These are phyloP conservation scores for Prionace glauca DNA, from an alignment of 2,797 vertebrate species.

Conservation along the genomic window DNA sequence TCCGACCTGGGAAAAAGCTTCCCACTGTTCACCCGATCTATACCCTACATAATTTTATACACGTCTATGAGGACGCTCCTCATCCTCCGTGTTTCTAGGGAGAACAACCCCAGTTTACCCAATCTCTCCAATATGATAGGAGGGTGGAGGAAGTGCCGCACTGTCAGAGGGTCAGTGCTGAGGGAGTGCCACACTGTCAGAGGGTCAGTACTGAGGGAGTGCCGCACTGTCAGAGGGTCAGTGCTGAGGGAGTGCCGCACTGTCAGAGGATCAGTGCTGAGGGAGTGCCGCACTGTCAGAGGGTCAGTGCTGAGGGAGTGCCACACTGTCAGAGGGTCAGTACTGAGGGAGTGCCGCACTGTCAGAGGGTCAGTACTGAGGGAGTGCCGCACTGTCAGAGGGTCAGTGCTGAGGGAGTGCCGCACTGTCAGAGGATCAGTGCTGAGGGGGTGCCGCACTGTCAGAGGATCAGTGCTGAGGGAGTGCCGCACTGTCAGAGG, in stretches of 20 bases:
- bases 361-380: slow-evolving; percentile 29
- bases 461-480: neutral
- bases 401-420: slow-evolving; percentile 24
- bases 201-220: slow-evolving; percentile 32
- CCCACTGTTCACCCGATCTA: too few relatives aligned
- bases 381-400: neutral
- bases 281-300: neutral
- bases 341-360: neutral
- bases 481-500: neutral
- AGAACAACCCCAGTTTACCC: too few relatives aligned
- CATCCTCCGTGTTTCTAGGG: too few relatives aligned
- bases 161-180: slow-evolving; percentile 30
- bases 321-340: neutral
- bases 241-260: neutral
- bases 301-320: slow-evolving; percentile 33
- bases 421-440: neutral
- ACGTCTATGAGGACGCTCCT: too few relatives aligned
- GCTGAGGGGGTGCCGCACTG: neutral
- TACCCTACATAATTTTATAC: too few relatives aligned
- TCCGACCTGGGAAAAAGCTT: too few relatives aligned
- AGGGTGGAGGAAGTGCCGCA: neutral
- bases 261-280: slow-evolving; percentile 33
- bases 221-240: neutral
- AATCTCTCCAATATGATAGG: too few relatives aligned
- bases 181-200: neutral